Conservation (phyloP, 2,888 invertebrate genomes). For the Unio delphinus region DNA sequence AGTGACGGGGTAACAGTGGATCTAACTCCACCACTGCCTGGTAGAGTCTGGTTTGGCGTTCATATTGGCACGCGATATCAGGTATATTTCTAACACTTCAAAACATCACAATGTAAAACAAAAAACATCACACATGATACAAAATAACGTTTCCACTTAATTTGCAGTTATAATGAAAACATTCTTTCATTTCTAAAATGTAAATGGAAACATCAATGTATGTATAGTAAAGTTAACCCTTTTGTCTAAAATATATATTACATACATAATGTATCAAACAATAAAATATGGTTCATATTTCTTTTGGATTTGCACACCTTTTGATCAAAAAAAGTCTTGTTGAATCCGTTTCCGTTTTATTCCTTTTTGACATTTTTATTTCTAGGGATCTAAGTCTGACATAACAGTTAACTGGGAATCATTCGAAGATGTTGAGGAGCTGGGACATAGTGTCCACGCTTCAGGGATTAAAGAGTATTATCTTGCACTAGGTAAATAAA, state of each 20-base stretch:
- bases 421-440: constrained; percentile 40
- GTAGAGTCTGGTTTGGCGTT: constrained; percentile 15
- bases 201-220: neutral
- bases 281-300: too few relatives aligned
- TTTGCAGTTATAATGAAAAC: neutral
- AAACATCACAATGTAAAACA: neutral
- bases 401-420: constrained; percentile 40
- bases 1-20: constrained; percentile 18
- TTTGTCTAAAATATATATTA: too few relatives aligned
- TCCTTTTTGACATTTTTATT: neutral
- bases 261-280: too few relatives aligned
- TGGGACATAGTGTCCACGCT: constrained; percentile 21
- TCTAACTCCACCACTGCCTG: constrained; percentile 10
- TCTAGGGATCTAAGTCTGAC: constrained; percentile 26
- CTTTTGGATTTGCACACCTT: too few relatives aligned
- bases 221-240: too few relatives aligned
- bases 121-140: too few relatives aligned
- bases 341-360: too few relatives aligned
- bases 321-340: too few relatives aligned
- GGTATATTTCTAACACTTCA: constrained; percentile 1
- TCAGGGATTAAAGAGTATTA: constrained; percentile 36
- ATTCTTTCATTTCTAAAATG: neutral
- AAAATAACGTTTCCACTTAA: too few relatives aligned
- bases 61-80: constrained; percentile 5
- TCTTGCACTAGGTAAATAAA: constrained; percentile 31